Evolutionary conservation across 2,888 invertebrate species (phyloP).

Genomic region (Crossocerus cetratus): DNA sequence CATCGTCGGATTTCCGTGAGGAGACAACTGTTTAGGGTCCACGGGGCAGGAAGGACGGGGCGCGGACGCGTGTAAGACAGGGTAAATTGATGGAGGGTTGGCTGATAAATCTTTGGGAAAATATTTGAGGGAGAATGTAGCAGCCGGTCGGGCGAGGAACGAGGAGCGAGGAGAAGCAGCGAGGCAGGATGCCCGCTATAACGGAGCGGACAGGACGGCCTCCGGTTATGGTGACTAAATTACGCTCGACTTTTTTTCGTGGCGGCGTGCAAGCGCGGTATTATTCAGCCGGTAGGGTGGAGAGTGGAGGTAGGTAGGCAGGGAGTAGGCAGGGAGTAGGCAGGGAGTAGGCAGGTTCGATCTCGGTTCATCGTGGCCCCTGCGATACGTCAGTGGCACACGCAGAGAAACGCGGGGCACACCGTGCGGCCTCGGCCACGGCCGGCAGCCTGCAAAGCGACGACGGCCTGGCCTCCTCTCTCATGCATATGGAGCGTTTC

Average conservation of each 20-base stretch:
- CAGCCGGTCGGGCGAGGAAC: too few species aligned
- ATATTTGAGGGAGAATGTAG: conserved; percentile 24
- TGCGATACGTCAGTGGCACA: conserved; percentile 66
- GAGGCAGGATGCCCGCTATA: neutral
- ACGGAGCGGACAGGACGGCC: conserved; percentile 31
- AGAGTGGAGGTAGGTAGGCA: too few species aligned
- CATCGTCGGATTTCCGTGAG: too few species aligned
- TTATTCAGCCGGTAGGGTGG: conserved; percentile 55
- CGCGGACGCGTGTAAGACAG: neutral
- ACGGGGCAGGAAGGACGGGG: too few species aligned
- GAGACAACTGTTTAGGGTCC: too few species aligned
- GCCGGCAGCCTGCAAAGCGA: conserved; percentile 65
- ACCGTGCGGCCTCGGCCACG: conserved; percentile 25
- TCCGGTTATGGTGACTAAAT: conserved; percentile 58
- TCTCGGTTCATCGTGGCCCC: conserved; percentile 62
- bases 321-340: conserved; percentile 20
- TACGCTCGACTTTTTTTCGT: conserved; percentile 42
- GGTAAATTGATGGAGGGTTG: conserved; percentile 6
- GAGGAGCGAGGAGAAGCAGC: too few species aligned
- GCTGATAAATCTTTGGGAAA: conserved; percentile 30
- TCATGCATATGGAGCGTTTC: conserved; percentile 84
- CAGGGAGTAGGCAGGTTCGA: conserved; percentile 44
- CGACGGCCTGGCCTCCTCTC: conserved; percentile 75
- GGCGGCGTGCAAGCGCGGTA: conserved; percentile 52
- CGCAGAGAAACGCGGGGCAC: conserved; percentile 64